These are phyloP conservation scores for Oryctes rhinoceros DNA, from an alignment of 1,140 invertebrate species.

Conservation along the genomic window DNA sequence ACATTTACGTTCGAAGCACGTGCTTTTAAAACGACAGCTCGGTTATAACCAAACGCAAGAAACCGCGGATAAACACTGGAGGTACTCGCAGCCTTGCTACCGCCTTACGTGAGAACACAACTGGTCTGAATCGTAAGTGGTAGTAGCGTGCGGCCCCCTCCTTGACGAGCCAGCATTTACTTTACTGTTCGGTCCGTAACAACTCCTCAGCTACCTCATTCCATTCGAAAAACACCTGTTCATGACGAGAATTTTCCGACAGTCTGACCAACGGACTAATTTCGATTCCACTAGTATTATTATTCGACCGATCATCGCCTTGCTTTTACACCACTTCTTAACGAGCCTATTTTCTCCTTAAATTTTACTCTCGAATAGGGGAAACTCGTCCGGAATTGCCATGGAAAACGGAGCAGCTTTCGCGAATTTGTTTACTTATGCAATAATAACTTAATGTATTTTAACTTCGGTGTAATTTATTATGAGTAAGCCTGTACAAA, in stretches of 20 bases:
- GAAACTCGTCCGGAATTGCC: neutral
- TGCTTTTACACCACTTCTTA: neutral
- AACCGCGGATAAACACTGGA: constrained; percentile 35
- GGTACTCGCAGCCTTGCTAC: constrained; percentile 35
- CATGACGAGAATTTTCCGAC: constrained; percentile 70
- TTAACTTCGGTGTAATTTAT: constrained; percentile 42
- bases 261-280: constrained; percentile 63
- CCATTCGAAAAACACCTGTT: constrained; percentile 74
- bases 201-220: constrained; percentile 55
- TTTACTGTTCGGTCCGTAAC: constrained; percentile 29
- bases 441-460: neutral
- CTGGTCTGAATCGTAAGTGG: constrained; percentile 37
- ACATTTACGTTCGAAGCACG: neutral
- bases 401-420: neutral
- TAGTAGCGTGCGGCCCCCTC: constrained; percentile 48
- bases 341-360: neutral
- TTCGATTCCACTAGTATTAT: neutral
- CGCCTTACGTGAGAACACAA: constrained; percentile 44
- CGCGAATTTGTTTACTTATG: constrained; percentile 42
- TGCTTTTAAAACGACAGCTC: neutral
- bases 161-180: constrained; percentile 39
- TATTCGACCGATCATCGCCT: neutral
- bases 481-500: constrained; percentile 44
- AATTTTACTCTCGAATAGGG: neutral
- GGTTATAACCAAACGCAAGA: constrained; percentile 19